Evolutionary conservation across 2,797 vertebrate species (phyloP), one percentile per base, ranked within the genome.

Genomic region (Staurois parvus): DNA sequence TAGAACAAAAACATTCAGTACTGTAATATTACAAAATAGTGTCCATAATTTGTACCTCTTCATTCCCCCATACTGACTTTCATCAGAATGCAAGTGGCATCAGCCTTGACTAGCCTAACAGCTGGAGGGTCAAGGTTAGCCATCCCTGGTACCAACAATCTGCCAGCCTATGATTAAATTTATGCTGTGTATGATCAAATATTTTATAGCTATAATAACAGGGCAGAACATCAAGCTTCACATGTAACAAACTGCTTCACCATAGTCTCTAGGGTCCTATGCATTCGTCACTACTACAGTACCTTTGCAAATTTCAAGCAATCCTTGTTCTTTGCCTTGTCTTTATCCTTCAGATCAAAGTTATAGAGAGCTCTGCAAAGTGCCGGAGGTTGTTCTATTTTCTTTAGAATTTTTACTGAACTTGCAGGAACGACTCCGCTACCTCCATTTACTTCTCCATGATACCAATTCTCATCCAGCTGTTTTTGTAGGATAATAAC

Each of bases 231-330:
- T 40, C 21, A 32, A 62, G 19, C 24, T 1, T 32, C 56, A 73
- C 15, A 42, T 73, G 40, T 69, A 29, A 67, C 62, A 40, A 66
- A 28, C 6, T n/a, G 72, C 15, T 6, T 52, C 42, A 12, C n/a
- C 52, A 66, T 26, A 10, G 64, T 19, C n/a, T 29, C 28, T 17
- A 42, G 34, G n/a, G 21, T 17, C 29, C 68, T 42, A 15, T 59
- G 15, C 32, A 26, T 15, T 37, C 26, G 4, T 40, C n/a, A 40
- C 37, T 73, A 67, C 48, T 56, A 56, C 0, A 69, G 88, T 90
- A 96, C 98, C 97, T 98, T 99, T 52, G 92, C 89, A 86, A 97
- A 95, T 48, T 92, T 92, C 87, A 97, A 94, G 90, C 93, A 95
- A 75, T 95, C 95, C 90, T 94, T 93, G 88, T 89, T 92, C 30